Percentiles rank a stretch among this genome's conserved stretches.
Evolutionary conservation across 2,797 vertebrate species (phyloP).

Genomic region (Rhynchotus rufescens): DNA sequence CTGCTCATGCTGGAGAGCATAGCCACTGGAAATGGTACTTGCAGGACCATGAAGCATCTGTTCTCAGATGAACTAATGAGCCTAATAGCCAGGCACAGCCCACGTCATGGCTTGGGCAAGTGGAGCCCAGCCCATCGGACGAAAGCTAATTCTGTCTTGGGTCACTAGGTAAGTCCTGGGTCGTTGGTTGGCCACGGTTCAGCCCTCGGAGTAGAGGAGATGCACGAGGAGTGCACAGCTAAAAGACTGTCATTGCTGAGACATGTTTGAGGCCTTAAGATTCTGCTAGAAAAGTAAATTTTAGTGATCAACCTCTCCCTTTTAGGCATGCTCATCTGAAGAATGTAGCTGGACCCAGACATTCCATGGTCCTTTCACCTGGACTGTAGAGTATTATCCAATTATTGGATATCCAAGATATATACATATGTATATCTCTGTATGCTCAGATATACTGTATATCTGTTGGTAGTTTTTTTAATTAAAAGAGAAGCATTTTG

Average conservation of each 20-base stretch:
- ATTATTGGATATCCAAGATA: not conserved
- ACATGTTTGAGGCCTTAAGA: not conserved
- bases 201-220: not conserved
- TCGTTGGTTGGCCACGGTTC: not conserved
- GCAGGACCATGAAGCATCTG: not conserved
- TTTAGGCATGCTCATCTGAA: not conserved
- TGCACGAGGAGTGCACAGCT: not conserved
- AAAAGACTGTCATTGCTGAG: not conserved
- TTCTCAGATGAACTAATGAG: not conserved
- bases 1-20: not conserved
- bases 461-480: not conserved
- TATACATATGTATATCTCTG: too few species aligned
- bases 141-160: not conserved
- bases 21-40: not conserved
- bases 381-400: not conserved
- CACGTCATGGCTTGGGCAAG: not conserved
- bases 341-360: not conserved
- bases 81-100: not conserved
- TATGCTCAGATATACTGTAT: not conserved
- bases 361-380: not conserved
- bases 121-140: not conserved
- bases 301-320: conserved; percentile 39
- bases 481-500: not conserved
- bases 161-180: not conserved
- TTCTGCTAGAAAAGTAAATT: conserved; percentile 8